These are phyloP conservation scores for Sinopyrophorus schimmeli DNA, from an alignment of 2,888 invertebrate species.

Conservation along the genomic window DNA sequence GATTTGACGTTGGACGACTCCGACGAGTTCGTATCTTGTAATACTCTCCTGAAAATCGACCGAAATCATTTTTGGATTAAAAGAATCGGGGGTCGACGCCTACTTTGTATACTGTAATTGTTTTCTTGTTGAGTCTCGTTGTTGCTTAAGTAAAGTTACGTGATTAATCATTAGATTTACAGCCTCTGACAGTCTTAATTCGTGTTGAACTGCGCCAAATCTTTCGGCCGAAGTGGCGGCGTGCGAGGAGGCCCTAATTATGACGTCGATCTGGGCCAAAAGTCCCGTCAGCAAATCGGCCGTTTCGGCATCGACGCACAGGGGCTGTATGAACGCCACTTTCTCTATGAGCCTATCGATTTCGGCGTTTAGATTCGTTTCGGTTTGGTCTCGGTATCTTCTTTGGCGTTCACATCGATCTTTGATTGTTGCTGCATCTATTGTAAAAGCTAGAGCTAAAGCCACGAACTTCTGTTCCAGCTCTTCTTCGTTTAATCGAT, in stretches of 20 bases:
- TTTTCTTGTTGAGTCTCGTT: constrained; percentile 59
- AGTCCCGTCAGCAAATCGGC: constrained; percentile 59
- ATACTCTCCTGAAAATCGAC: constrained; percentile 44
- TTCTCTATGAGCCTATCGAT: constrained; percentile 55
- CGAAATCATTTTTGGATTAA: not conserved
- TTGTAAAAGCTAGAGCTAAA: constrained; percentile 62
- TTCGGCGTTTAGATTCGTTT: constrained; percentile 61
- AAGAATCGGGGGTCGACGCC: constrained; percentile 35
- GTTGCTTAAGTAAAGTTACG: constrained; percentile 61
- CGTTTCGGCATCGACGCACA: constrained; percentile 58
- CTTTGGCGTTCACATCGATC: constrained; percentile 61
- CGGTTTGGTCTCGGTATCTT: constrained; percentile 62
- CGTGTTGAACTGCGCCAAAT: constrained; percentile 64
- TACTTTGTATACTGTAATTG: constrained; percentile 63
- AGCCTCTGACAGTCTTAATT: constrained; percentile 60
- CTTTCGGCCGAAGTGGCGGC: constrained; percentile 51
- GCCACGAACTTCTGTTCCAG: constrained; percentile 61
- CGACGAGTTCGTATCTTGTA: constrained; percentile 46
- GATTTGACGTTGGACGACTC: constrained; percentile 32
- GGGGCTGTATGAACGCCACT: constrained; percentile 52
- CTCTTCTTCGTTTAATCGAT: constrained; percentile 51
- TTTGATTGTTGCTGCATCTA: constrained; percentile 61
- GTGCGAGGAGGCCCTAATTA: constrained; percentile 48
- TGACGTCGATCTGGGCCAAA: constrained; percentile 55
- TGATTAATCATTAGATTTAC: constrained; percentile 62